phyloP scores from a whole-genome alignment of 53 echinoderm and acorn worm genomes.

The Mesocentrotus franciscanus region DNA sequence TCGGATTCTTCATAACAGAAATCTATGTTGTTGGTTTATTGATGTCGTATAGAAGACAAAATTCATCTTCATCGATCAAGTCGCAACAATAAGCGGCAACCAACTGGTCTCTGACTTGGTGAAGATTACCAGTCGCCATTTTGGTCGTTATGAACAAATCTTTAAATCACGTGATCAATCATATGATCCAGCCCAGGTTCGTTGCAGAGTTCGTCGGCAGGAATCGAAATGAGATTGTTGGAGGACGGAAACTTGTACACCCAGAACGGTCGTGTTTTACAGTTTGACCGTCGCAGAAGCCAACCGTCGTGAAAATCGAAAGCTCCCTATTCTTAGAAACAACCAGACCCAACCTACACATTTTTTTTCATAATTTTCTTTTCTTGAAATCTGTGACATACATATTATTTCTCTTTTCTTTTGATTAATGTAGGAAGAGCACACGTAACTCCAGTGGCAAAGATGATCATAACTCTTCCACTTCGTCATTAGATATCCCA shows the following conservation, averaged over 20 bases:
- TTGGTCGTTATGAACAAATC: too few relatives aligned
- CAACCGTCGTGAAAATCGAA: too few relatives aligned
- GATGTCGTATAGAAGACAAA: not conserved
- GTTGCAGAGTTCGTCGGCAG: too few relatives aligned
- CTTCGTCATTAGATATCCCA: constrained; percentile 10
- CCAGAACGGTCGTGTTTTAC: too few relatives aligned
- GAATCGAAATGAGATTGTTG: too few relatives aligned
- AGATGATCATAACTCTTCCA: constrained; percentile 1
- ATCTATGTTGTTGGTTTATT: not conserved
- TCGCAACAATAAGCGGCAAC: not conserved
- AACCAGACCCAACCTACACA: too few relatives aligned
- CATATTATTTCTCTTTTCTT: not conserved
- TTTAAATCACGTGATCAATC: too few relatives aligned
- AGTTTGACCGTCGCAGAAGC: too few relatives aligned
- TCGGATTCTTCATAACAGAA: not conserved
- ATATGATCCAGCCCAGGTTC: too few relatives aligned
- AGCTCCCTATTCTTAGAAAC: too few relatives aligned
- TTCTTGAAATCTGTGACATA: not conserved
- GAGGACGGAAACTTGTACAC: too few relatives aligned
- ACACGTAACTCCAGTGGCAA: not conserved
- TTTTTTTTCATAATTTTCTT: not conserved
- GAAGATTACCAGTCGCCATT: too few relatives aligned
- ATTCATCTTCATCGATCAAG: constrained; percentile 15
- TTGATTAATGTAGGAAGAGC: not conserved
- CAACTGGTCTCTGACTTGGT: not conserved